phyloP scores from a whole-genome alignment of 2,797 vertebrate genomes.

The Ceryle rudis region DNA sequence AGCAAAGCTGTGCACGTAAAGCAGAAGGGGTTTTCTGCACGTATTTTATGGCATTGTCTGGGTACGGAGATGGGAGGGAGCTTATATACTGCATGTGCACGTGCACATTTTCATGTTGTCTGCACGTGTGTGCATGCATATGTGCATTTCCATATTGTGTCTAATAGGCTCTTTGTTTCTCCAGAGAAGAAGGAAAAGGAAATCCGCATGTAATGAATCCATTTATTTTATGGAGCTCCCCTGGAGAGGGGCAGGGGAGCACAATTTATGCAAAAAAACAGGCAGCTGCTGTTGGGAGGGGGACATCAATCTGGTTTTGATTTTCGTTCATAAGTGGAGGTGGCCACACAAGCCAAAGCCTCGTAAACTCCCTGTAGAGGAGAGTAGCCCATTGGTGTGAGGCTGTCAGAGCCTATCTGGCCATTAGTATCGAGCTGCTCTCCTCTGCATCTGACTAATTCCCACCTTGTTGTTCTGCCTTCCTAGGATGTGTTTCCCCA shows the following conservation, averaged over 20 bases:
- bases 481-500: background rate
- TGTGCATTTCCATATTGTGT: conserved; percentile 64
- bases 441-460: background rate
- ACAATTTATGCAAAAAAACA: conserved; percentile 59
- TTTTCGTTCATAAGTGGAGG: conserved; percentile 73
- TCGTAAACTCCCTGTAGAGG: conserved; percentile 67
- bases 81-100: background rate
- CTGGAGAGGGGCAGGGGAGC: conserved; percentile 52
- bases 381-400: conserved; percentile 62
- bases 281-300: conserved; percentile 61
- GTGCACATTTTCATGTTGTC: conserved; percentile 49
- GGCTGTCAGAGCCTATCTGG: conserved; percentile 73
- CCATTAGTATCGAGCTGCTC: background rate
- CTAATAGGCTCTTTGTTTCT: conserved; percentile 76
- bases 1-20: background rate
- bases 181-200: conserved; percentile 75
- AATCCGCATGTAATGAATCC: conserved; percentile 78
- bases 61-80: background rate
- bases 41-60: conserved; percentile 14
- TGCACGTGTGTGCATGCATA: conserved; percentile 44
- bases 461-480: background rate
- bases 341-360: conserved; percentile 70
- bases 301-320: conserved; percentile 74
- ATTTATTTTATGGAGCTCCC: conserved; percentile 76
- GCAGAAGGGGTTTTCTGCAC: background rate